Evolutionary conservation across 1,140 invertebrate species (phyloP).

Genomic region (Hormaphis cornu): DNA sequence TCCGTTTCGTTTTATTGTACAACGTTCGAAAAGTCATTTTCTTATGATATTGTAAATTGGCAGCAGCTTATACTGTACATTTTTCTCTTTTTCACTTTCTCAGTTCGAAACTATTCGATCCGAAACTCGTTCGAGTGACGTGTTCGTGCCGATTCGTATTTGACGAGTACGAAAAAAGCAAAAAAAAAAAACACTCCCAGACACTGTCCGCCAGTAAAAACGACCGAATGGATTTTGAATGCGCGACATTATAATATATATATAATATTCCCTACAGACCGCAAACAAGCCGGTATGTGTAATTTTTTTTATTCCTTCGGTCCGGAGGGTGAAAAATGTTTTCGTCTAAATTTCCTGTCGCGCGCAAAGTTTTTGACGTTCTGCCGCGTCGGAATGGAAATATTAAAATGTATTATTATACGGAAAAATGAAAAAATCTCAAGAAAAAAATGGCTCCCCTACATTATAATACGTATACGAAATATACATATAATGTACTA

Average conservation of each 20-base stretch:
- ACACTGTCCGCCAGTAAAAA: neutral
- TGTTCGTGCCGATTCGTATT: neutral
- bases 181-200: neutral
- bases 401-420: neutral
- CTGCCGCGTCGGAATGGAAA: neutral
- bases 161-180: neutral
- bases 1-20: no score
- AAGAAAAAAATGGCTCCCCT: neutral
- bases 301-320: constrained; percentile 12
- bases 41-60: no score
- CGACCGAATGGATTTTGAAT: neutral
- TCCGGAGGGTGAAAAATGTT: neutral
- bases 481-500: no score
- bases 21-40: no score
- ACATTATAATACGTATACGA: neutral
- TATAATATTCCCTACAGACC: constrained; percentile 1
- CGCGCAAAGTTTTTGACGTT: neutral
- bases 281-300: constrained; percentile 1
- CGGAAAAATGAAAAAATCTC: neutral
- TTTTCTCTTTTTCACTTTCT: no score
- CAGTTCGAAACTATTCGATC: no score
- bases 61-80: no score
- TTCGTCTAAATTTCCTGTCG: constrained; percentile 5
- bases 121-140: neutral
- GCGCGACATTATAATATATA: no score